These are phyloP conservation scores for Spatulosminthurus flaviceps DNA, from an alignment of 2,888 invertebrate genomes.

Conservation along the genomic window DNA sequence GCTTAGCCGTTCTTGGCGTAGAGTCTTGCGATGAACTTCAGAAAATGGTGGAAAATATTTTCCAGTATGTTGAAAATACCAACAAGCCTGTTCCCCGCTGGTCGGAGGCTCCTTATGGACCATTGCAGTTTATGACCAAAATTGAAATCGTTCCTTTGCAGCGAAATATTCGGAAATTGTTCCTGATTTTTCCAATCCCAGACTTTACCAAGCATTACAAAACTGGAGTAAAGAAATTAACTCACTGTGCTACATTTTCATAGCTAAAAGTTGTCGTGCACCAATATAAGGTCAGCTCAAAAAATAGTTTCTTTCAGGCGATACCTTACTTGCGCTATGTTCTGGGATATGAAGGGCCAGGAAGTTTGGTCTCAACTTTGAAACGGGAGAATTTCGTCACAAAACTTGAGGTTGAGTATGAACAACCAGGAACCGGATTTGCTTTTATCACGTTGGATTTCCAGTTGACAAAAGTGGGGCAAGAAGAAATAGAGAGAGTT, in stretches of 20 bases:
- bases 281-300: no score
- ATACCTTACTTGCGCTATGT: conserved; percentile 89
- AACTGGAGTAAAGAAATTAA: conserved; percentile 71
- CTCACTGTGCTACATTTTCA: background rate
- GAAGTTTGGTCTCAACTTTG: conserved; percentile 87
- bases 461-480: conserved; percentile 90
- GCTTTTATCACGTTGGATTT: conserved; percentile 86
- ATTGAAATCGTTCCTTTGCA: conserved; percentile 87
- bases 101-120: conserved; percentile 82
- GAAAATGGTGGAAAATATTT: conserved; percentile 78
- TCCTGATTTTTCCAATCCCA: conserved; percentile 76
- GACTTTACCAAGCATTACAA: conserved; percentile 84
- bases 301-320: conserved; percentile 72
- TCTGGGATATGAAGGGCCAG: conserved; percentile 94
- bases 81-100: conserved; percentile 77
- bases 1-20: conserved; percentile 84
- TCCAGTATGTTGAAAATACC: conserved; percentile 80
- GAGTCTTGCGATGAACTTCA: conserved; percentile 89
- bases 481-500: conserved; percentile 88
- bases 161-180: conserved; percentile 53
- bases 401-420: conserved; percentile 79
- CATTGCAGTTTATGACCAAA: conserved; percentile 76
- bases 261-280: background rate
- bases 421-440: conserved; percentile 83
- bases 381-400: conserved; percentile 91